Evolutionary conservation across 1,140 invertebrate species (phyloP).

Genomic region (Colletes latitarsis): DNA sequence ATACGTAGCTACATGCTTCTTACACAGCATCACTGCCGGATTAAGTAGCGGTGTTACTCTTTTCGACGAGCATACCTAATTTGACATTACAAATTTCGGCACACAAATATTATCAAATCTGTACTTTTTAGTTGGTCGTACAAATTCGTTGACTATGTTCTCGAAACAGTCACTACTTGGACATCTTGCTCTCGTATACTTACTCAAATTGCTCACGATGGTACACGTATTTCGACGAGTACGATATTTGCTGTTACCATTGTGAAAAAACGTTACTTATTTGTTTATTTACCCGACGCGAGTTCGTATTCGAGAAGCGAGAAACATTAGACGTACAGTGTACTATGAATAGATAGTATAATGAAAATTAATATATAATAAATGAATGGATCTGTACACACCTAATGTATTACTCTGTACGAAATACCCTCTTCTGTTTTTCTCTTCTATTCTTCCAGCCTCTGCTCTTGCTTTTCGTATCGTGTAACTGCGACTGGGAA

Average conservation of each 20-base stretch:
- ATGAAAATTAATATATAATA: slow-evolving; percentile 77
- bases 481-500: too few relatives aligned
- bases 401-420: slow-evolving; percentile 4
- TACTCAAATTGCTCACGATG: slow-evolving; percentile 39
- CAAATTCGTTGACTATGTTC: slow-evolving; percentile 47
- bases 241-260: slow-evolving; percentile 40
- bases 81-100: slow-evolving; percentile 24
- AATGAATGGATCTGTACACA: slow-evolving; percentile 72
- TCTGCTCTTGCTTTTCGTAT: neutral
- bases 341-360: slow-evolving; percentile 75
- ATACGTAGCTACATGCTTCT: slow-evolving; percentile 47
- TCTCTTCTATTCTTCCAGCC: neutral
- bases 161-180: slow-evolving; percentile 29
- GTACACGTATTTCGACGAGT: slow-evolving; percentile 21
- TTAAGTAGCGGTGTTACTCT: slow-evolving; percentile 52
- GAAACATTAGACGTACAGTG: slow-evolving; percentile 61
- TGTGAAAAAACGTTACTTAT: slow-evolving; percentile 25
- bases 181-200: slow-evolving; percentile 47
- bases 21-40: slow-evolving; percentile 62
- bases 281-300: slow-evolving; percentile 53
- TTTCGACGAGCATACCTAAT: slow-evolving; percentile 27
- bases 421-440: neutral
- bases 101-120: slow-evolving; percentile 32
- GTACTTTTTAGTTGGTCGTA: slow-evolving; percentile 49
- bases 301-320: slow-evolving; percentile 71